Conservation (phyloP, 2,113 vertebrate species). For the Plestiodon gilberti region DNA sequence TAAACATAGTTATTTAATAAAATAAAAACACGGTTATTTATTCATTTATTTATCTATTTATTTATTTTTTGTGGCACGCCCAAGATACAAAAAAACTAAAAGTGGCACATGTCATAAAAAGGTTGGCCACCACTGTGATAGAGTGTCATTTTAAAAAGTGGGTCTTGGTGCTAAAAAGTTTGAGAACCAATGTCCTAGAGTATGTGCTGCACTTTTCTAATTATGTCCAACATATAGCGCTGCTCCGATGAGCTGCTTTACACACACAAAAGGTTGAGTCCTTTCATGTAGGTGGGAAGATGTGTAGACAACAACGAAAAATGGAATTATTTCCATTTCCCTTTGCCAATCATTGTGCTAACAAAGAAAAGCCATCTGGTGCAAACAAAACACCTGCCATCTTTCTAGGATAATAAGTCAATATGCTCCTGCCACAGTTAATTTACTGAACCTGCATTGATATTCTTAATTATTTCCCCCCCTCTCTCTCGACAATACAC, state of each 20-base stretch:
- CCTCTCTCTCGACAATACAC: background rate
- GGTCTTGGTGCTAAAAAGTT: too few species aligned
- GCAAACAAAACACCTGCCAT: constrained; percentile 4
- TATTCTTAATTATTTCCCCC: constrained; percentile 24
- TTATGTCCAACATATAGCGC: background rate
- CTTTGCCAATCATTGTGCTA: background rate
- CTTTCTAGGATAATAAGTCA: constrained; percentile 48
- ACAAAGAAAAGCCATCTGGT: constrained; percentile 29
- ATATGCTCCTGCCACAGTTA: constrained; percentile 57
- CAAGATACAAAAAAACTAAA: too few species aligned
- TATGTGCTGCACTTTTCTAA: too few species aligned
- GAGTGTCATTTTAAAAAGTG: too few species aligned
- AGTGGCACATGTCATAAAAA: too few species aligned
- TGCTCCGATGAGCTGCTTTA: background rate
- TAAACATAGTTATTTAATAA: too few species aligned
- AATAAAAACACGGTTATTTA: too few species aligned
- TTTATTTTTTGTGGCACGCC: too few species aligned
- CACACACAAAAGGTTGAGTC: background rate
- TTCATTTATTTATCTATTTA: too few species aligned
- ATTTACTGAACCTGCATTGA: constrained; percentile 43
- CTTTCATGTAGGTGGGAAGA: background rate
- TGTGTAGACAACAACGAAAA: background rate
- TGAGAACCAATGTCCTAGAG: too few species aligned
- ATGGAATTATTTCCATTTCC: constrained; percentile 14
- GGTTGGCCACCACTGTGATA: too few species aligned